These are phyloP conservation scores for Scyliorhinus canicula DNA, from an alignment of 2,797 vertebrate genomes.

Conservation along the genomic window DNA sequence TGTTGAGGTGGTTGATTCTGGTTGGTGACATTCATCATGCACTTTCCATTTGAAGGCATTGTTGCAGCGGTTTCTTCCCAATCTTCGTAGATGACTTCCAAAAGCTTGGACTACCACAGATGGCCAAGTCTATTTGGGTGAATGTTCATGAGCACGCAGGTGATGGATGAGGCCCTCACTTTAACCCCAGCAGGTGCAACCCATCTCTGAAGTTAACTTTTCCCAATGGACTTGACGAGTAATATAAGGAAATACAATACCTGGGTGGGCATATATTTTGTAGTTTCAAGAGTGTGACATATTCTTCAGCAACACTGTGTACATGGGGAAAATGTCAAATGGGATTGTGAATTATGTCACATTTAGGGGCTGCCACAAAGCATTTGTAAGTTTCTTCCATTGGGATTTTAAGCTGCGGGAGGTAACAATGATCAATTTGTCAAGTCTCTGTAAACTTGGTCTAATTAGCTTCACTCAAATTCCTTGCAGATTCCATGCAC, in stretches of 20 bases:
- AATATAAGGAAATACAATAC: not conserved
- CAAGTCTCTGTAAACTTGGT: not conserved
- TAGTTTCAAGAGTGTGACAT: not conserved
- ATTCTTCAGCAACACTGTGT: not conserved
- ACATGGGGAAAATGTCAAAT: not conserved
- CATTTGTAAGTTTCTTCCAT: not conserved
- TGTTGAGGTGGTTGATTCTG: not conserved
- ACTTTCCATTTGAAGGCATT: not conserved
- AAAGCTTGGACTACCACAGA: not conserved
- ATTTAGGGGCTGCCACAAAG: not conserved
- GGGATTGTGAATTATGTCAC: not conserved
- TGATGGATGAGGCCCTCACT: not conserved
- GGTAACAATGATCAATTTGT: not conserved
- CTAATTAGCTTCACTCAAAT: not conserved
- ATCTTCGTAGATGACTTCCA: not conserved
- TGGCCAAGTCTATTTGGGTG: not conserved
- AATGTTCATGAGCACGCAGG: not conserved
- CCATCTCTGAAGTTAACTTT: not conserved
- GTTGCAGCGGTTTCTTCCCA: not conserved
- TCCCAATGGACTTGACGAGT: not conserved
- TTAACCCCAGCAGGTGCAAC: not conserved
- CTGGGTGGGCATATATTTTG: not conserved
- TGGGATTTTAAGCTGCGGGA: not conserved
- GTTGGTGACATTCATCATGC: not conserved
- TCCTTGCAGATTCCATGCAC: not conserved